phyloP scores from a whole-genome alignment of 92 coral and sea anemone genomes.

The Parazoanthus darwini region DNA sequence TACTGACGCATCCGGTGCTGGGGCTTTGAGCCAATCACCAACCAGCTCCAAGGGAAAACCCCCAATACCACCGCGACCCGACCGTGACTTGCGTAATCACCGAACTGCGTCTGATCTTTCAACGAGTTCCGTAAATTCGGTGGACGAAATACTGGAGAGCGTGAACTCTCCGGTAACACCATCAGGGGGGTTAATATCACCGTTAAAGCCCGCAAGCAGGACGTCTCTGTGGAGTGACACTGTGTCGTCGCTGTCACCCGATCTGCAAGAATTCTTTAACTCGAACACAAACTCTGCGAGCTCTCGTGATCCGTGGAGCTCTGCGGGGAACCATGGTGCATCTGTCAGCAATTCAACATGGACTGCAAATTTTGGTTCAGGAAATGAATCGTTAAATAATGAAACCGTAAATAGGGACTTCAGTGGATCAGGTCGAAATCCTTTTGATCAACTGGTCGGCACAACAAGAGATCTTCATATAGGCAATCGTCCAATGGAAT shows the following conservation, averaged over 20 bases:
- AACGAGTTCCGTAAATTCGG: constrained; percentile 32
- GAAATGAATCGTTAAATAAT: background rate
- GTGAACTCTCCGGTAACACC: constrained; percentile 25
- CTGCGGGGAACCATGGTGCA: background rate
- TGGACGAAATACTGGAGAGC: constrained; percentile 39
- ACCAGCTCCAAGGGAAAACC: constrained; percentile 11
- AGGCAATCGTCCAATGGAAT: background rate
- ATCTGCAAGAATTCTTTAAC: constrained; percentile 34
- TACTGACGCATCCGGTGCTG: constrained; percentile 3
- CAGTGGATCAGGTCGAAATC: background rate
- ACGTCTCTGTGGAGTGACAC: constrained; percentile 34
- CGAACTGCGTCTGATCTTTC: constrained; percentile 36
- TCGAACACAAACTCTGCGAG: constrained; percentile 8
- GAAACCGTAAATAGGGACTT: background rate
- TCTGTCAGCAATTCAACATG: background rate
- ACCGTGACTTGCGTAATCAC: background rate
- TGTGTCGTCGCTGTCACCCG: constrained; percentile 34
- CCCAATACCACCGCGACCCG: constrained; percentile 39
- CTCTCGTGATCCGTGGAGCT: constrained; percentile 11
- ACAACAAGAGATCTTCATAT: constrained; percentile 23
- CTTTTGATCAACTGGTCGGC: constrained; percentile 11
- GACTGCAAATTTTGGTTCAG: constrained; percentile 34
- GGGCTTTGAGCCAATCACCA: constrained; percentile 11
- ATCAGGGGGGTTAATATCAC: constrained; percentile 21
- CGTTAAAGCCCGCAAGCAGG: constrained; percentile 27